Evolutionary conservation across 2,888 invertebrate species (phyloP).

Genomic region (Acanthosoma haemorrhoidale): DNA sequence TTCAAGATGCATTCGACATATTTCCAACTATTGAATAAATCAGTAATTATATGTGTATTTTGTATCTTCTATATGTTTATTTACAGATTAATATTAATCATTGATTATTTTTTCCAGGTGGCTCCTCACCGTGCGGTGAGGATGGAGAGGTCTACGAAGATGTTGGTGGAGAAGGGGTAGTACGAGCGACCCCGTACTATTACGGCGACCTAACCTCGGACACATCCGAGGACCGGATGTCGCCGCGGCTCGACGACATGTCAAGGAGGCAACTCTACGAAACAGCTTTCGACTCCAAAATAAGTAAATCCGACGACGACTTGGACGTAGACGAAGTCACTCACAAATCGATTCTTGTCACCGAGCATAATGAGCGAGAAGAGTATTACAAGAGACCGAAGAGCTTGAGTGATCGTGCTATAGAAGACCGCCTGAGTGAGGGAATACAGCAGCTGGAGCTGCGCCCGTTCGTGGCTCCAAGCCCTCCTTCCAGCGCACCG

Average conservation of each 20-base stretch:
- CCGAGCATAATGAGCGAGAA: slow-evolving; percentile 18
- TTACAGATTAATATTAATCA: not conserved
- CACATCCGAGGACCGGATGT: slow-evolving; percentile 36
- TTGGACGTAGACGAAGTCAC: slow-evolving; percentile 61
- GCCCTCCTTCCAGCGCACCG: slow-evolving; percentile 79
- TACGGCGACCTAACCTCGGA: slow-evolving; percentile 34
- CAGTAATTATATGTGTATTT: not conserved
- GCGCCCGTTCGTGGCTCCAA: slow-evolving; percentile 53
- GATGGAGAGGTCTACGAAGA: slow-evolving; percentile 44
- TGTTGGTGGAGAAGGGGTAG: slow-evolving; percentile 50
- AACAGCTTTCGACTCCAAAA: slow-evolving; percentile 84
- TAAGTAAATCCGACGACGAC: slow-evolving; percentile 73
- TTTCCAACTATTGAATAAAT: no score
- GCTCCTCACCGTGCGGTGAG: slow-evolving; percentile 44
- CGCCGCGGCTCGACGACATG: slow-evolving; percentile 39
- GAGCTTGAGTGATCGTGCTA: slow-evolving; percentile 19
- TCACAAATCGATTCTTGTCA: slow-evolving; percentile 38
- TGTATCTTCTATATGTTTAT: not conserved
- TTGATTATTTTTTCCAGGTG: slow-evolving; percentile 32
- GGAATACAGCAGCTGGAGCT: slow-evolving; percentile 38
- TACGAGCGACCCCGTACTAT: slow-evolving; percentile 41
- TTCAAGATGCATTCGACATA: no score
- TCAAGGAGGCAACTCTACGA: slow-evolving; percentile 59
- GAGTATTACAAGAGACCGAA: slow-evolving; percentile 30
- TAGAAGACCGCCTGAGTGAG: slow-evolving; percentile 33